Base-by-base conservation (phyloP, 1,140 invertebrate genomes). In the Saxidomus purpurata region DNA sequence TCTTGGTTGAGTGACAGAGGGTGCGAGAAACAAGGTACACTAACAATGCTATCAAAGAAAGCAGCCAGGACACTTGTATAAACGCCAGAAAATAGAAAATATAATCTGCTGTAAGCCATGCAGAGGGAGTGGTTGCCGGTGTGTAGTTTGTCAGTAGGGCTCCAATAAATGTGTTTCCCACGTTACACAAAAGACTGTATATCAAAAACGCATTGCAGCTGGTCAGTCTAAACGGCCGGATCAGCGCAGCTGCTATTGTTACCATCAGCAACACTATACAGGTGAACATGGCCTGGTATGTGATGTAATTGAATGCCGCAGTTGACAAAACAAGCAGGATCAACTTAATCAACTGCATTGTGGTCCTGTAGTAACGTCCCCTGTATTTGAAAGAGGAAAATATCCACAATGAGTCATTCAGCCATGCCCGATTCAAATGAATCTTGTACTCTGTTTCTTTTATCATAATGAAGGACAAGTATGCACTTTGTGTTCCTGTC, bases 391-490 rank as follows among this genome's bases (percentile, higher is more conserved):
- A 95, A 0, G 95, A 95, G 2, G 95, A 95, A 76, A 95, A 95
- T 25, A 94, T 90, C 87, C 93, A 94, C 61, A 93, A 93, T 25
- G 92, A 91, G 59, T 87, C 90, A 22, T 93, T 84, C 28, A 93
- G 79, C 93, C 93, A 95, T 15, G 92, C 81, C 34, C 94, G 90
- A 69, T 95, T 94, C 61, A 95, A 79, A 31, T 94, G 94, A 28
- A 94, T 91, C 82, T 94, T 93, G 79, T 95, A 95, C 76, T 95
- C 94, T 34, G 93, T 94, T 89, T 95, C 95, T 79, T 95, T 95
- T 79, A 95, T 83, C 71, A 95, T 92, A 31, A 95, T 83, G 89
- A 93, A 95, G 8, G 91, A 90, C 55, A 95, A 93, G 81, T 95
- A 94, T 59, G 93, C 92, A 38, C 93, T 85, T 22, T 84, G 49